Conservation (phyloP, 1,140 invertebrate genomes). For the Himalopsyche phryganea region DNA sequence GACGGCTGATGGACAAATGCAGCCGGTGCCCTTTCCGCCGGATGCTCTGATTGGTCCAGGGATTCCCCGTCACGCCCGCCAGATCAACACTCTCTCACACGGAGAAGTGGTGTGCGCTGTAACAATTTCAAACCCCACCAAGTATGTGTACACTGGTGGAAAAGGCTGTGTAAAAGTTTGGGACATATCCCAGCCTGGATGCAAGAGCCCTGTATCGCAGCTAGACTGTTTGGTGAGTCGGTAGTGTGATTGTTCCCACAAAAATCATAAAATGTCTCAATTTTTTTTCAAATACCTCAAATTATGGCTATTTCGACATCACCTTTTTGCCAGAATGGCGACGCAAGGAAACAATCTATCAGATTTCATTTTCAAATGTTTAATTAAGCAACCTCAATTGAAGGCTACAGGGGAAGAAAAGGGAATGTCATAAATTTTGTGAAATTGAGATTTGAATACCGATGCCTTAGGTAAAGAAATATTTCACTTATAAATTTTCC, state of each 20-base stretch:
- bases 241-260: conserved; percentile 28
- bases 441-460: too few relatives aligned
- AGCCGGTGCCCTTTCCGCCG: conserved; percentile 91
- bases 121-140: conserved; percentile 85
- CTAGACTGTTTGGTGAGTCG: conserved; percentile 83
- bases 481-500: too few relatives aligned
- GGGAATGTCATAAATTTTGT: too few relatives aligned
- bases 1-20: conserved; percentile 81
- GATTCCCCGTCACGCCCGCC: conserved; percentile 87
- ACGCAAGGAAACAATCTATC: too few relatives aligned
- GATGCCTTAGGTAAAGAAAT: too few relatives aligned
- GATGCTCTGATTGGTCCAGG: conserved; percentile 94
- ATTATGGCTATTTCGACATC: too few relatives aligned
- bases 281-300: too few relatives aligned
- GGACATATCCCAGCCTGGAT: conserved; percentile 81
- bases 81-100: conserved; percentile 88
- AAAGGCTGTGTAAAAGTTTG: conserved; percentile 98
- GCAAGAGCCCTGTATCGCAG: conserved; percentile 83
- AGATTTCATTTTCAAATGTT: too few relatives aligned
- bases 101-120: conserved; percentile 92
- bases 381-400: too few relatives aligned
- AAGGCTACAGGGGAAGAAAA: too few relatives aligned
- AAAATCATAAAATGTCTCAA: not conserved
- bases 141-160: conserved; percentile 97
- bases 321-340: too few relatives aligned